phyloP scores from a whole-genome alignment of 1,140 invertebrate genomes.

The Acyrthosiphon pisum region DNA sequence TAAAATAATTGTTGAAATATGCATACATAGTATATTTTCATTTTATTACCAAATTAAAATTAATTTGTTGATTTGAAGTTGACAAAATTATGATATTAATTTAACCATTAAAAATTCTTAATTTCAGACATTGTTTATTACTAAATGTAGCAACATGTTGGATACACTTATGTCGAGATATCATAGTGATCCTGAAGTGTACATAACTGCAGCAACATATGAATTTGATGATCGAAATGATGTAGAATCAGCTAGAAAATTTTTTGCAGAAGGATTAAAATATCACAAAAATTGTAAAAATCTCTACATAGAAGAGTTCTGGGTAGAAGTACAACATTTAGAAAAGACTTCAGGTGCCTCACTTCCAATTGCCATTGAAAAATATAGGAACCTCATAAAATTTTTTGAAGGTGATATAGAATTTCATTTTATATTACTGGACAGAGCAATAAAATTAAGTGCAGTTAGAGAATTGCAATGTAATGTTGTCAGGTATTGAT shows the following conservation, averaged over 20 bases:
- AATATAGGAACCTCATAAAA: conserved; percentile 36
- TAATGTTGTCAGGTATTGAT: conserved; percentile 35
- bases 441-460: conserved; percentile 21
- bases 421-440: conserved; percentile 48
- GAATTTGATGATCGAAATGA: conserved; percentile 51
- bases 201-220: conserved; percentile 39
- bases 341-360: conserved; percentile 7
- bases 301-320: conserved; percentile 35
- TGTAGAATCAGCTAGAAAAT: conserved; percentile 42
- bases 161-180: conserved; percentile 34
- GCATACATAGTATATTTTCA: neutral
- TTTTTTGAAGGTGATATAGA: conserved; percentile 41
- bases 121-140: conserved; percentile 41
- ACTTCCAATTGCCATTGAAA: conserved; percentile 8
- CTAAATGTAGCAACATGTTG: conserved; percentile 40
- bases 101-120: neutral
- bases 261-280: conserved; percentile 32
- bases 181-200: conserved; percentile 50
- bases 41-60: neutral
- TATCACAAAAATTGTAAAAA: conserved; percentile 40
- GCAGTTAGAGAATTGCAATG: conserved; percentile 33
- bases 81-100: too few species aligned
- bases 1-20: neutral
- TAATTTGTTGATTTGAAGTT: neutral
- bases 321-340: conserved; percentile 48